These are phyloP conservation scores for Etheostoma spectabile DNA, from an alignment of 2,113 vertebrate genomes.

Conservation along the genomic window DNA sequence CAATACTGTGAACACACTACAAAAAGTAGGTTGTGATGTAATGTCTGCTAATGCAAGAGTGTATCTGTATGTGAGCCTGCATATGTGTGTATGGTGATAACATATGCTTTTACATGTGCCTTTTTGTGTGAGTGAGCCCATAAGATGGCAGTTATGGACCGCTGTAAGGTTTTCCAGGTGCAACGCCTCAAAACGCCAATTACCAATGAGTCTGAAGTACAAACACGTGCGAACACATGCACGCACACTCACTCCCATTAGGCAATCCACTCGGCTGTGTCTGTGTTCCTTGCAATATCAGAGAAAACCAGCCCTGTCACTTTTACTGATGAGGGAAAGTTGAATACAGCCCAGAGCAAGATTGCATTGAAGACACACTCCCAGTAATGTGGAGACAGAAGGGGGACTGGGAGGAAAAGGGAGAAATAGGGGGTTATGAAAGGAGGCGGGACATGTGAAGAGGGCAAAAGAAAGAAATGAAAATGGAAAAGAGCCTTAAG, in stretches of 20 bases:
- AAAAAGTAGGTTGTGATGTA: constrained; percentile 75
- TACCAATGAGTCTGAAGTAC: constrained; percentile 39
- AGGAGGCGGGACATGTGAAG: constrained; percentile 71
- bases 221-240: constrained; percentile 1
- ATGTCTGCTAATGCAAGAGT: constrained; percentile 66
- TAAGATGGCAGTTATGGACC: constrained; percentile 50
- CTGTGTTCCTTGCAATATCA: constrained; percentile 67
- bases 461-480: constrained; percentile 7
- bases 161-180: constrained; percentile 59
- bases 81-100: constrained; percentile 27
- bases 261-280: constrained; percentile 59
- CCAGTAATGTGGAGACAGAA: constrained; percentile 55
- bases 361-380: constrained; percentile 66
- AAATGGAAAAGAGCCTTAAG: background rate
- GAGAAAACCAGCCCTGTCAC: constrained; percentile 71
- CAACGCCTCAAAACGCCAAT: constrained; percentile 36
- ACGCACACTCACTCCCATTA: constrained; percentile 53
- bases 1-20: constrained; percentile 41
- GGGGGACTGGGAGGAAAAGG: constrained; percentile 28
- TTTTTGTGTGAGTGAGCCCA: constrained; percentile 37
- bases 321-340: constrained; percentile 69
- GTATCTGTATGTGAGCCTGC: constrained; percentile 5
- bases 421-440: constrained; percentile 42
- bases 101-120: constrained; percentile 35
- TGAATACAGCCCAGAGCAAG: constrained; percentile 69